Evolutionary conservation across 2,113 vertebrate genomes (phyloP), one percentile per base, ranked within the genome.

Genomic region (Gila orcuttii): DNA sequence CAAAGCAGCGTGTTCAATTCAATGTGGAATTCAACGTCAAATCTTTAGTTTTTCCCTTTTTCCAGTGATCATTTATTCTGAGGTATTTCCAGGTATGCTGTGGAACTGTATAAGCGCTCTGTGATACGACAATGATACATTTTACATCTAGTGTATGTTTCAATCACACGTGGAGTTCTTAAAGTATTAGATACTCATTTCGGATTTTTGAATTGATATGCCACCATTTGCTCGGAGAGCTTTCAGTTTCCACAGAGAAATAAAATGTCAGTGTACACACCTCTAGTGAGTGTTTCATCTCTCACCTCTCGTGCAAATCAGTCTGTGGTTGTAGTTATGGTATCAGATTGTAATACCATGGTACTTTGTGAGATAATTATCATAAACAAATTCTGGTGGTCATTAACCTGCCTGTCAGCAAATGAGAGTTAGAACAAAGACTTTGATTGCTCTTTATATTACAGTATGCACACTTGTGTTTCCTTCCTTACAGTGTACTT

Each of bases 101-200:
- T 47, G 50, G 55, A 31, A n/a, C n/a, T 79, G 78, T 13, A 64
- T 39, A 64, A 57, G 17, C 33, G 2, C 19, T 59, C 28, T 59
- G 50, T 78, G 50, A 59, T 64, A 73, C 12, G 39, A 64, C 68
- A 88, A 88, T 33, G 75, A 83, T 68, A 86, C 68, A 47, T 75
- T 80, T 50, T 39, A 80, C 28, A 36, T 55, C 66, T 71, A 71
- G 19, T 69, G 31, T 39, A 83, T 82, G 74, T 88, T 52, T 57
- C 39, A 33, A 78, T 81, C 74, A 79, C 52, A 57, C 17, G 52
- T 42, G 31, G 33, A 69, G 9, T 71, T 57, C 52, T 57, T 57
- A 50, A 50, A 50, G 47, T 50, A 23, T 71, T 11, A 36, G 31
- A 15, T 17, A 42, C 68, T 10, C 1, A 39, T 39, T 71, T 71